Base-by-base conservation (phyloP, 2,797 vertebrate genomes). In the Spheniscus humboldti region DNA sequence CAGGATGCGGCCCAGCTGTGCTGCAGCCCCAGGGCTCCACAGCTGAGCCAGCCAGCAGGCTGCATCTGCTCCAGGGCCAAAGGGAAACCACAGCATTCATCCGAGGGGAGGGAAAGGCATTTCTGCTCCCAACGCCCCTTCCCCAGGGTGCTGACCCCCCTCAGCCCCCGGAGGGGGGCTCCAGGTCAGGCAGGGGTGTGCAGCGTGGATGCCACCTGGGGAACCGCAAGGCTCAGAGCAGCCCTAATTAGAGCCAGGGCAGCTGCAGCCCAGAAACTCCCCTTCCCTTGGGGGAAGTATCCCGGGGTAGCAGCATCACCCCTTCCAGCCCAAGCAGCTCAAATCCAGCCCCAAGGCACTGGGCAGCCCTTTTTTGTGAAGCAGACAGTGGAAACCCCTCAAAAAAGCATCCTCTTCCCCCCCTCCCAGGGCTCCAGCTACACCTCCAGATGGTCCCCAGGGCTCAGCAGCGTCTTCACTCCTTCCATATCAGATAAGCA, bases 401-500 rank as follows among this genome's bases (percentile, higher is more conserved):
- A 19, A 27, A 66, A 55, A 72, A 50, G 2, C 7, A 0, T n/a
- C 4, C 43, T 76, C 43, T 76, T 18, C 3, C 2, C 13, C 16
- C 20, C n/a, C 53, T 4, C 23, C 6, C 24, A 25, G 12, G 37
- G 31, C 10, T 93, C 9, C 39, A 77, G 53, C 43, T 86, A 27
- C 48, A 85, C 35, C 60, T 90, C 87, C 67, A 37, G 35, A 59
- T 85, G 71, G 59, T 90, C 86, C 92, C 59, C 4, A 3, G 75
- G 71, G 74, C 66, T 94, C 48, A 2, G 77, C 60, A 52, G 27
- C 8, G 0, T 57, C 84, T 92, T 74, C 50, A 1, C 67, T 91
- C 48, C 56, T 84, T 93, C 79, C 39, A 2, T 55, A 94, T 93
- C 95, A 90, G 94, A 80, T 96, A 92, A 95, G 56, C 8, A 16